Base-by-base conservation (phyloP, 2,888 invertebrate species). In the Hofmannophila pseudospretella region DNA sequence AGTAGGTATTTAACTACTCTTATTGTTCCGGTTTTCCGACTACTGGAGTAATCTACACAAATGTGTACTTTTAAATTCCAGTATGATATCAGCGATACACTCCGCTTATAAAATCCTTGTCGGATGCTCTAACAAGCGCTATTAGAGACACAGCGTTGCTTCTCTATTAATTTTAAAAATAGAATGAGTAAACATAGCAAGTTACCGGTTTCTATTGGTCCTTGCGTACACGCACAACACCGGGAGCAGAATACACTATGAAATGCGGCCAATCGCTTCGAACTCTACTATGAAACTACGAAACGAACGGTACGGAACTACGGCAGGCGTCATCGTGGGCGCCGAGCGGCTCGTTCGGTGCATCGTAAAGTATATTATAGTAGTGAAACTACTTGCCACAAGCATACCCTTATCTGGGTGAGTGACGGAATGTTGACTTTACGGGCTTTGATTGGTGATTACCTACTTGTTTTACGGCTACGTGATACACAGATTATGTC, bases 361-460 rank as follows among this genome's bases (percentile, higher is more conserved):
- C 5, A 29, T n/a, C n/a, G n/a, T n/a, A n/a, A n/a, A n/a, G n/a
- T n/a, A n/a, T n/a, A n/a, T n/a, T n/a, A n/a, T n/a, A n/a, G n/a
- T n/a, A 37, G 31, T 27, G 26, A 7, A 25, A 27, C 19, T 32
- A 32, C 22, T 12, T 32, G 26, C 22, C 5, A 8, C 44, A 34
- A 40, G 42, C 49, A 46, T 63, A 54, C 53, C 71, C 71, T 72
- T 74, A 74, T 74, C 72, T 62, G 62, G 63, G 55, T 61, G 62
- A 63, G 55, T 61, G 65, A 58, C 60, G 65, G 64, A 61, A 67
- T 65, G 64, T 66, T 57, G 56, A 46, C 50, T 56, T 48, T 53
- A 47, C 38, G 7, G 23, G 8, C 12, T 11, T 4, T 27, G 27
- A 10, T 4, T 27, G 27, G 8, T 12, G 12, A 12, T 7, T 27